Evolutionary conservation across 2,888 invertebrate genomes (phyloP), one percentile per base, ranked within the genome.

Genomic region (Drosophila quinaria): DNA sequence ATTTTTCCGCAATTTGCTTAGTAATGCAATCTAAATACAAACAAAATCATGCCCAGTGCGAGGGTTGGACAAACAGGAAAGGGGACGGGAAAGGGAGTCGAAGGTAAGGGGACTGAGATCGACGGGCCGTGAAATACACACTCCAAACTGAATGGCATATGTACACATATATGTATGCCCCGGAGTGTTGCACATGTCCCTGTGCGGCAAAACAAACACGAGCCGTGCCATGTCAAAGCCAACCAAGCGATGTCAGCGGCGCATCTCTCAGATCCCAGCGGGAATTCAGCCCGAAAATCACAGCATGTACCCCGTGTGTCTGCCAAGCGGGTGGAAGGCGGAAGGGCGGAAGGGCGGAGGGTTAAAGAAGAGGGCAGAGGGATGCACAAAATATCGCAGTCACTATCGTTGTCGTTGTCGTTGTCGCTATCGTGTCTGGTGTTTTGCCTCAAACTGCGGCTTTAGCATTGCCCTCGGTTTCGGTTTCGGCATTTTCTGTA

Each of bases 1-100:
- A 93, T 93, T 93, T 93, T 93, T 93, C 93, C 93, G 92, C 93
- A 93, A 93, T 93, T 93, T 93, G 92, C 91, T 91, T 92, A 87
- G 90, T 93, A 93, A 93, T 92, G 90, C 90, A 92, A 92, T 92
- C 92, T 91, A 90, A 91, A 91, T 90, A 90, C 85, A 87, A 87
- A 87, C 89, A 87, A 85, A 87, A 85, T 82, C 74, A 70, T 75
- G 56, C 49, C 37, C 41, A 25, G 50, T 8, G 5, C 41, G 80
- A 69, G 69, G 80, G 77, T 68, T 77, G 70, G n/a, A 41, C 50
- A 50, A 50, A n/a, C 17, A 41, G 29, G 49, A 17, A 29, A 35
- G 17, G 19, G n/a, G 5, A 10, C 13, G 25, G 58, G 39, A 33
- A 2, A 1, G 10, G 42, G 39, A 35, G 4, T 22, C 22, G 15